phyloP scores from a whole-genome alignment of 2,113 vertebrate species.

The Apeltes quadracus region DNA sequence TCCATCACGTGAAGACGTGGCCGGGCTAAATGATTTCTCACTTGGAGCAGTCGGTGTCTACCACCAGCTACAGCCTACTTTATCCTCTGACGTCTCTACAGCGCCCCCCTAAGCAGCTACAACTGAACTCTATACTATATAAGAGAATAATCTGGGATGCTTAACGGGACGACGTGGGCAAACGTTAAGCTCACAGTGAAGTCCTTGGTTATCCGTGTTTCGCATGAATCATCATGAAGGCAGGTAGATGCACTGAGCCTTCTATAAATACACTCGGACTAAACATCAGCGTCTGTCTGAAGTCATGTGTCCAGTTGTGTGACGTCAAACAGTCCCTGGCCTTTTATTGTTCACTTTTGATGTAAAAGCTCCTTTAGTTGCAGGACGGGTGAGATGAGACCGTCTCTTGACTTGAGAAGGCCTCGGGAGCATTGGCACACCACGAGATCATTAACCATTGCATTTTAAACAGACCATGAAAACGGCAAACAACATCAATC shows the following conservation, averaged over 20 bases:
- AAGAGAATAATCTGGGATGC: not conserved
- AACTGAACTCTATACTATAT: not conserved
- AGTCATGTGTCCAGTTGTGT: not conserved
- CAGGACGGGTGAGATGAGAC: not conserved
- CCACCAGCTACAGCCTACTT: not conserved
- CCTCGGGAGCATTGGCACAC: not conserved
- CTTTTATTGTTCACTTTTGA: not conserved
- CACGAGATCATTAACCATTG: not conserved
- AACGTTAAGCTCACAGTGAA: not conserved
- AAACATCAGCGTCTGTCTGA: no score
- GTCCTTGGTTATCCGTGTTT: no score
- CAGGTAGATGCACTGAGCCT: no score
- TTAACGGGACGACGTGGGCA: not conserved
- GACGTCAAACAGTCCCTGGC: not conserved
- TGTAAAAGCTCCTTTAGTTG: not conserved
- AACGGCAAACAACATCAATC: not conserved
- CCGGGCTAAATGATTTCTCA: not conserved
- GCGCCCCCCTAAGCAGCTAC: not conserved
- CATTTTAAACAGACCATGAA: not conserved
- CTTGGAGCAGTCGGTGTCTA: not conserved
- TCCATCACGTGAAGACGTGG: slow-evolving; percentile 20
- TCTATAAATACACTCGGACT: no score
- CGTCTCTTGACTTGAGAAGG: not conserved
- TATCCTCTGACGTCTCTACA: not conserved
- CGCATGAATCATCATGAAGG: no score